These are phyloP conservation scores for Hyposoter didymator DNA, from an alignment of 2,888 invertebrate genomes.

Conservation along the genomic window DNA sequence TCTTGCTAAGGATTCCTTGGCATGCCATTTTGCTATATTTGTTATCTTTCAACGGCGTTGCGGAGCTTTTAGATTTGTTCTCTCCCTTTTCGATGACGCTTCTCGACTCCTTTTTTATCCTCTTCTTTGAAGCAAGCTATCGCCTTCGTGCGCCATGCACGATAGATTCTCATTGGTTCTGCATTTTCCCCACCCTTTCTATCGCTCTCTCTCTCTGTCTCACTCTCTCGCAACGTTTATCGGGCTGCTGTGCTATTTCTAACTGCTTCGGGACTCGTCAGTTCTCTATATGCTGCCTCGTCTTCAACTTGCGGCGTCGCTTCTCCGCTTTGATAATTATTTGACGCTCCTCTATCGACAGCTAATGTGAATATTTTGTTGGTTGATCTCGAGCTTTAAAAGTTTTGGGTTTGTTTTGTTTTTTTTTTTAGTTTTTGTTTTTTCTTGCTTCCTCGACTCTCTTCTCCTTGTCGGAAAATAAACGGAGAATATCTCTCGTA, in stretches of 20 bases:
- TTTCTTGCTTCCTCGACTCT: neutral
- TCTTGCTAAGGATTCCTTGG: neutral
- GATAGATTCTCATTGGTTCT: constrained; percentile 60
- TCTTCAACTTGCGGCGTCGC: constrained; percentile 49
- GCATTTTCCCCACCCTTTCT: constrained; percentile 47
- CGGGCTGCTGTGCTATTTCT: constrained; percentile 35
- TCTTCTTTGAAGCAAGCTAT: constrained; percentile 41
- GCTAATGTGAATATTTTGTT: neutral
- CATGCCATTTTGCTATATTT: neutral
- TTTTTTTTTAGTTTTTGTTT: neutral
- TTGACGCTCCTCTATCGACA: neutral
- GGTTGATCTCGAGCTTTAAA: neutral
- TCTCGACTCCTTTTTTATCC: constrained; percentile 55
- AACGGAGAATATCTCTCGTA: constrained; percentile 45
- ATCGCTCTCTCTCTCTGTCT: neutral
- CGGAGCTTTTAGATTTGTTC: neutral
- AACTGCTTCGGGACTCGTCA: constrained; percentile 55
- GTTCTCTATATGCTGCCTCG: constrained; percentile 69
- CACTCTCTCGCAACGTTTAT: constrained; percentile 17
- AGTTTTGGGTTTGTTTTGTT: constrained; percentile 6
- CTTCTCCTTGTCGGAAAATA: neutral
- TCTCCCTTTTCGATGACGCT: constrained; percentile 67
- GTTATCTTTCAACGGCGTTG: neutral
- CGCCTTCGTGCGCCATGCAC: constrained; percentile 40
- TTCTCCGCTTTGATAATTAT: neutral